A percentile compares a stretch with the other conserved stretches of the same genome.
These are phyloP conservation scores for Geococcyx californianus DNA, from an alignment of 2,113 vertebrate genomes.

Conservation along the genomic window DNA sequence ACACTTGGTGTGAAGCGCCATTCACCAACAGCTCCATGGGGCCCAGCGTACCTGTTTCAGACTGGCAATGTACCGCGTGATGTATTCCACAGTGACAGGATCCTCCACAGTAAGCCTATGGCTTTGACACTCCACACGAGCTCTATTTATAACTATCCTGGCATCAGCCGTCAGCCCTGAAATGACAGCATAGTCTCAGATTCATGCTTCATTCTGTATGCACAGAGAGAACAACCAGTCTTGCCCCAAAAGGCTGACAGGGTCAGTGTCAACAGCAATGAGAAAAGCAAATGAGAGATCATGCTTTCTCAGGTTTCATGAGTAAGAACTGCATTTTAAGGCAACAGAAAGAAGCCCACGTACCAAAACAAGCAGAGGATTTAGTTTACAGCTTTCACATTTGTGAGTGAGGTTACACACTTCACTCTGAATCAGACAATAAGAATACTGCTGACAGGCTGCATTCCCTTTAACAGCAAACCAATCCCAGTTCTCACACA, in stretches of 20 bases:
- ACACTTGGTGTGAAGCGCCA: rapidly evolving
- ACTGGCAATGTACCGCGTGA: constrained; percentile 87
- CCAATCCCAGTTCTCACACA: background rate
- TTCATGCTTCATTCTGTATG: rapidly evolving
- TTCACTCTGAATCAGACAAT: background rate
- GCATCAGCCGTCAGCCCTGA: constrained; percentile 87
- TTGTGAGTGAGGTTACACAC: background rate
- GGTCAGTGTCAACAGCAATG: background rate
- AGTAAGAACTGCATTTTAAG: background rate
- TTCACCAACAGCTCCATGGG: background rate
- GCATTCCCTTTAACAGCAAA: background rate
- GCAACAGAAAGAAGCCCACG: background rate
- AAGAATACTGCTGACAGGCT: background rate
- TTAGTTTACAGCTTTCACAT: background rate
- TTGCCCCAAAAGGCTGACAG: background rate
- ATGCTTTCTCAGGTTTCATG: background rate
- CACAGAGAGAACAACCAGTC: background rate
- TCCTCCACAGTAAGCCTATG: constrained; percentile 88
- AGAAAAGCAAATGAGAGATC: background rate
- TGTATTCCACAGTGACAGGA: constrained; percentile 88
- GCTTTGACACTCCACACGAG: constrained; percentile 88
- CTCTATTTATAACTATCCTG: constrained; percentile 86
- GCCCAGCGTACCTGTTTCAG: constrained; percentile 82
- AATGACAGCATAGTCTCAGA: background rate
- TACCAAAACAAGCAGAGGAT: background rate